These are phyloP conservation scores for Sylvicola fuscatus DNA, from an alignment of 2,888 invertebrate genomes.

Conservation along the genomic window DNA sequence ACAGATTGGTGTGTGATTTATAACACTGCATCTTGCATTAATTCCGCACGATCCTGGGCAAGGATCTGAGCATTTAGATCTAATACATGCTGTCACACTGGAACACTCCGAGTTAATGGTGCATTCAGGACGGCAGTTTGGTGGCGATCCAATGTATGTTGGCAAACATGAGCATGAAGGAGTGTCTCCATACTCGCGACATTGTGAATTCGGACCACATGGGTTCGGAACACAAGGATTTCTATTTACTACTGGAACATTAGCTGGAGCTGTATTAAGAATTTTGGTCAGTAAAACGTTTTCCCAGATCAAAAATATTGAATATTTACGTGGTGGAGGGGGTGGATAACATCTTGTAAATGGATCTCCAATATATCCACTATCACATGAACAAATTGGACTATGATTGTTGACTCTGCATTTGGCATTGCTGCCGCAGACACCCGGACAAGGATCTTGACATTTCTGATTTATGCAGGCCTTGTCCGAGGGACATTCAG, in stretches of 20 bases:
- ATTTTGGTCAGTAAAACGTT: background rate
- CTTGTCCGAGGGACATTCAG: conserved; percentile 40
- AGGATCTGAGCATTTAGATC: conserved; percentile 48
- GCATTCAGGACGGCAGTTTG: conserved; percentile 53
- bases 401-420: conserved; percentile 50
- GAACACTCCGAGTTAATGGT: conserved; percentile 49
- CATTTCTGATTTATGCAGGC: conserved; percentile 50
- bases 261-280: conserved; percentile 6
- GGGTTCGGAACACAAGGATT: conserved; percentile 47
- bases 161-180: conserved; percentile 45
- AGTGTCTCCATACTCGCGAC: conserved; percentile 31
- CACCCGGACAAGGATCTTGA: conserved; percentile 44
- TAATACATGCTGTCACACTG: conserved; percentile 46
- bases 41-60: conserved; percentile 51
- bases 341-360: conserved; percentile 32
- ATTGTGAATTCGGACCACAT: conserved; percentile 43
- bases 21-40: conserved; percentile 40
- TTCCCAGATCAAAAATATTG: background rate
- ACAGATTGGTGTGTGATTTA: conserved; percentile 49
- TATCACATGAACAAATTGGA: conserved; percentile 44
- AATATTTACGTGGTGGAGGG: conserved; percentile 22
- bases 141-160: conserved; percentile 42
- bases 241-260: conserved; percentile 7
- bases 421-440: conserved; percentile 42
- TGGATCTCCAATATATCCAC: conserved; percentile 34